Conservation (phyloP, 1,140 invertebrate genomes). For the Colletes gigas region DNA sequence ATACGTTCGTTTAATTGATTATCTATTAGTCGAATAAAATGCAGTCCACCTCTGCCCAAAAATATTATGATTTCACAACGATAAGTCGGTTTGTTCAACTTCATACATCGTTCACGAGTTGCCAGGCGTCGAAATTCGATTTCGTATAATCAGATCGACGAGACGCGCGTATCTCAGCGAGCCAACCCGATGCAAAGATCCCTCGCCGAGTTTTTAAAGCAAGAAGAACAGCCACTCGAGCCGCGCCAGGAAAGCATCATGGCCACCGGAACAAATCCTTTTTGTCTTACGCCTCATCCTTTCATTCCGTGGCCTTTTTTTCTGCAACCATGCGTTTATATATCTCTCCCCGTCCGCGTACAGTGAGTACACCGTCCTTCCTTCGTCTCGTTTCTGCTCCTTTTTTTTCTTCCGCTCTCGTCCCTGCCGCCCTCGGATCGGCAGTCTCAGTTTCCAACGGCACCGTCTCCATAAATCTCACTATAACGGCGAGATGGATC, state of each 20-base stretch:
- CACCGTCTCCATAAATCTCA: conserved; percentile 80
- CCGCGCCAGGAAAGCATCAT: conserved; percentile 28
- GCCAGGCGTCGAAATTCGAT: too few species aligned
- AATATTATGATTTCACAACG: too few species aligned
- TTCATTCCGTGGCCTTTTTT: not conserved
- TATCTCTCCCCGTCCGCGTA: not conserved
- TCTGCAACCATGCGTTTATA: not conserved
- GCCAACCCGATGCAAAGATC: too few species aligned
- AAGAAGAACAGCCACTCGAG: not conserved
- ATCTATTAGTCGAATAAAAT: too few species aligned
- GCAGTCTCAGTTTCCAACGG: conserved; percentile 64
- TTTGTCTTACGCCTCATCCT: conserved; percentile 10
- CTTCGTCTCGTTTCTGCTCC: not conserved
- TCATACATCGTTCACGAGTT: too few species aligned
- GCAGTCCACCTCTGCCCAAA: too few species aligned
- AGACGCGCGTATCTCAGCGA: too few species aligned
- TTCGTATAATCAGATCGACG: too few species aligned
- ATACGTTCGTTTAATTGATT: too few species aligned
- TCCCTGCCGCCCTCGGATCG: conserved; percentile 27
- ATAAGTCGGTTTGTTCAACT: too few species aligned
- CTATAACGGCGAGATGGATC: conserved; percentile 80
- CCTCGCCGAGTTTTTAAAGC: not conserved
- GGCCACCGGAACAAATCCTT: conserved; percentile 45
- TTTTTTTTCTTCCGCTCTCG: conserved; percentile 50
- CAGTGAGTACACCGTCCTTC: not conserved